phyloP scores from a whole-genome alignment of 1,140 invertebrate genomes.

The Papilio polytes region DNA sequence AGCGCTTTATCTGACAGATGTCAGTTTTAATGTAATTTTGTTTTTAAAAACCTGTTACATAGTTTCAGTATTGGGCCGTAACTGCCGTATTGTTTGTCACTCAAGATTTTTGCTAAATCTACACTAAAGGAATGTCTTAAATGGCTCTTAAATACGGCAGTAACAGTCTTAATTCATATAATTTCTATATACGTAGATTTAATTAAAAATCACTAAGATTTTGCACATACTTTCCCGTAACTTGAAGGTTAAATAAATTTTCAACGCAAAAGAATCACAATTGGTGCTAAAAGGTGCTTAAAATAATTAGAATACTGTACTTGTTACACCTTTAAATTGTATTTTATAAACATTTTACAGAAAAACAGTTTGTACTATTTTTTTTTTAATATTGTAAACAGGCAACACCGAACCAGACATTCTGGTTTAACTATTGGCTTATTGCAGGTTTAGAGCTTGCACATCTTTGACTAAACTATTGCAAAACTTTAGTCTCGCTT shows the following conservation, averaged over 20 bases:
- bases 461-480: no score
- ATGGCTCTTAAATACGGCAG: background rate
- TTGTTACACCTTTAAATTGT: conserved; percentile 39
- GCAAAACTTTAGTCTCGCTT: no score
- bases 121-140: background rate
- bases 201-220: background rate
- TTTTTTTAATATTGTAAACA: background rate
- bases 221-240: background rate
- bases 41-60: no score
- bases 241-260: background rate
- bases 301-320: conserved; percentile 42
- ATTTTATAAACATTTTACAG: background rate
- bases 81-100: background rate
- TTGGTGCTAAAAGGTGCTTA: conserved; percentile 66
- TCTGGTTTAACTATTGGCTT: no score
- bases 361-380: background rate
- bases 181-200: background rate
- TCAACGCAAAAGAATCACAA: conserved; percentile 37
- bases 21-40: no score
- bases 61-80: no score
- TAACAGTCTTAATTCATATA: background rate
- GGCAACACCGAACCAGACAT: background rate
- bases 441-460: no score
- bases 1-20: no score
- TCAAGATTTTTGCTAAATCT: background rate